Evolutionary conservation across 1,140 invertebrate species (phyloP).

Genomic region (Drosophila navojoa): DNA sequence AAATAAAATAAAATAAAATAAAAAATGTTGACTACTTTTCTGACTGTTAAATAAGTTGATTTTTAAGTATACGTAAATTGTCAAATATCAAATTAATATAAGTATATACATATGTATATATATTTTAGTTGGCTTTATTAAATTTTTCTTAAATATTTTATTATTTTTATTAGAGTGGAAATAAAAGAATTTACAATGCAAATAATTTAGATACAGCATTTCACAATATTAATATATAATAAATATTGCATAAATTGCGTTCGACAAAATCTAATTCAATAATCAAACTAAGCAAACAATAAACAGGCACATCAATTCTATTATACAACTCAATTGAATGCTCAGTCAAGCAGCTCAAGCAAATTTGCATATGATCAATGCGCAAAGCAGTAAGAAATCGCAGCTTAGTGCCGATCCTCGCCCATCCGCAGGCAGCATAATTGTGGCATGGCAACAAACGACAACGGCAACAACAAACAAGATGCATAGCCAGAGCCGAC

Average conservation of each 20-base stretch:
- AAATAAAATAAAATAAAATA: too few species aligned
- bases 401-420: slow-evolving; percentile 32
- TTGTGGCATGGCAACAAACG: slow-evolving; percentile 41
- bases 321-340: slow-evolving; percentile 8
- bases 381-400: slow-evolving; percentile 34
- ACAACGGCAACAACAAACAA: background rate
- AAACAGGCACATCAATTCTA: background rate
- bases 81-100: background rate
- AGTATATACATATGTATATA: background rate
- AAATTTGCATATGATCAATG: slow-evolving; percentile 20
- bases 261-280: background rate
- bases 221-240: background rate
- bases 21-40: too few species aligned
- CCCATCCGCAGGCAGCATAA: slow-evolving; percentile 52
- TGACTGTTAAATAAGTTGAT: too few species aligned
- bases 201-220: background rate
- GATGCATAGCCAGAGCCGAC: slow-evolving; percentile 43
- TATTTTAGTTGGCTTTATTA: too few species aligned
- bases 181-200: background rate
- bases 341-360: background rate
- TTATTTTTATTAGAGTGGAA: too few species aligned
- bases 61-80: too few species aligned
- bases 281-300: background rate
- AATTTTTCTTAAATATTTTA: too few species aligned
- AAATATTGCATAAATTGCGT: background rate